Conservation (phyloP, 2,888 invertebrate species). For the Dasysyrphus albostriatus region DNA sequence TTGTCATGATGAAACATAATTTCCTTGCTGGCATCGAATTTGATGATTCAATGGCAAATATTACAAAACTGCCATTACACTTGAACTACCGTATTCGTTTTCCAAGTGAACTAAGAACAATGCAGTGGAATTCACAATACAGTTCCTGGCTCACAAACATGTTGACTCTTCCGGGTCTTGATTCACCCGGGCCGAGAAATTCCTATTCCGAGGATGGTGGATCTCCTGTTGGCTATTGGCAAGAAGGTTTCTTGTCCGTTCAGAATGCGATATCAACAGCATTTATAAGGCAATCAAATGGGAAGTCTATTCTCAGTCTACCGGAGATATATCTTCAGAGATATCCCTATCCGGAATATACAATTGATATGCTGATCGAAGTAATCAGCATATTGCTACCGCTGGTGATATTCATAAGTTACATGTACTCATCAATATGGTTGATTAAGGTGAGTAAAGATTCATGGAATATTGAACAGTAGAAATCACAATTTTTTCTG, state of each 20-base stretch:
- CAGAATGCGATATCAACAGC: slow-evolving; percentile 85
- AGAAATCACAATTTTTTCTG: neutral
- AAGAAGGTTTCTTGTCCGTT: slow-evolving; percentile 87
- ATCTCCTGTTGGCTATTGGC: slow-evolving; percentile 84
- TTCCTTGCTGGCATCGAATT: slow-evolving; percentile 83
- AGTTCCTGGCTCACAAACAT: slow-evolving; percentile 77
- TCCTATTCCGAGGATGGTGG: slow-evolving; percentile 80
- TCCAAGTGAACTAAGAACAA: slow-evolving; percentile 78
- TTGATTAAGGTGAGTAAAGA: slow-evolving; percentile 85
- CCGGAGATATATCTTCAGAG: slow-evolving; percentile 77
- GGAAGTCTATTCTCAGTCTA: neutral
- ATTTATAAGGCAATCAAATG: slow-evolving; percentile 78
- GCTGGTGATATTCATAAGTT: slow-evolving; percentile 90
- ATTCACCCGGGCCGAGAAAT: slow-evolving; percentile 49
- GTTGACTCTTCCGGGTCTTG: slow-evolving; percentile 52
- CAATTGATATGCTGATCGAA: slow-evolving; percentile 87
- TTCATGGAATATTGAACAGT: neutral
- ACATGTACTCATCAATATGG: slow-evolving; percentile 90
- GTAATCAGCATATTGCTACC: slow-evolving; percentile 88
- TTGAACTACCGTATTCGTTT: slow-evolving; percentile 77
- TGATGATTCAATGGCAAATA: slow-evolving; percentile 85
- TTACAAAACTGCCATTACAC: neutral
- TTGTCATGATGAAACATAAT: slow-evolving; percentile 78
- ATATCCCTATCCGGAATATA: slow-evolving; percentile 83
- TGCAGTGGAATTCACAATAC: slow-evolving; percentile 37